Conservation (phyloP, 2,888 invertebrate species). For the Leucophora obtusa region DNA sequence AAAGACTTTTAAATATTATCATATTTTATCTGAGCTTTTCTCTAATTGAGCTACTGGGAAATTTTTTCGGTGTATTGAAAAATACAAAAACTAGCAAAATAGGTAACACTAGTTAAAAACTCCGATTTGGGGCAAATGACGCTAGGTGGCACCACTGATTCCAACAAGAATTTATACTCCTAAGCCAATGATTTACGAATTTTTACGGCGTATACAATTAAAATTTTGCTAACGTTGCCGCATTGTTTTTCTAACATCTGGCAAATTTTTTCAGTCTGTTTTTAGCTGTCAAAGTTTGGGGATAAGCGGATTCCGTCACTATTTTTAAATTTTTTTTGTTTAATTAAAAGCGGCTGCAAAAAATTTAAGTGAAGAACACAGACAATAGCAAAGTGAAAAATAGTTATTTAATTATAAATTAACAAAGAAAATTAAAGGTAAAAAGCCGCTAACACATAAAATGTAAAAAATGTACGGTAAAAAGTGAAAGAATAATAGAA, state of each 20-base stretch:
- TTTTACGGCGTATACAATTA: background rate
- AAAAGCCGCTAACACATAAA: background rate
- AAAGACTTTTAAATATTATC: too few relatives aligned
- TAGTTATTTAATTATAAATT: slow-evolving; percentile 34
- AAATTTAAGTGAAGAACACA: slow-evolving; percentile 20
- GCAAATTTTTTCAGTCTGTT: slow-evolving; percentile 42
- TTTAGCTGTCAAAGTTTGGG: slow-evolving; percentile 55
- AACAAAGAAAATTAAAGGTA: slow-evolving; percentile 9
- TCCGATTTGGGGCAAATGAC: too few relatives aligned
- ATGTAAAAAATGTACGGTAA: background rate
- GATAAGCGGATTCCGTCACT: slow-evolving; percentile 17
- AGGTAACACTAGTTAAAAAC: too few relatives aligned
- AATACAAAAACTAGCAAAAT: too few relatives aligned
- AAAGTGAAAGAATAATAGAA: slow-evolving; percentile 33
- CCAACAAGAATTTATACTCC: background rate
- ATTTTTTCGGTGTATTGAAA: too few relatives aligned
- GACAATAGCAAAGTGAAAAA: slow-evolving; percentile 9
- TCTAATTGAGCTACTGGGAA: too few relatives aligned
- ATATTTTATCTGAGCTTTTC: too few relatives aligned
- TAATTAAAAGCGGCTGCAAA: slow-evolving; percentile 53
- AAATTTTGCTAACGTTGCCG: background rate
- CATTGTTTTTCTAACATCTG: background rate
- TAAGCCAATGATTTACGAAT: background rate
- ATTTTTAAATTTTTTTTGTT: slow-evolving; percentile 7
- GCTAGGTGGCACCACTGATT: too few relatives aligned